These are phyloP conservation scores for Embiotoca jacksoni DNA, from an alignment of 2,113 vertebrate species.

Conservation along the genomic window DNA sequence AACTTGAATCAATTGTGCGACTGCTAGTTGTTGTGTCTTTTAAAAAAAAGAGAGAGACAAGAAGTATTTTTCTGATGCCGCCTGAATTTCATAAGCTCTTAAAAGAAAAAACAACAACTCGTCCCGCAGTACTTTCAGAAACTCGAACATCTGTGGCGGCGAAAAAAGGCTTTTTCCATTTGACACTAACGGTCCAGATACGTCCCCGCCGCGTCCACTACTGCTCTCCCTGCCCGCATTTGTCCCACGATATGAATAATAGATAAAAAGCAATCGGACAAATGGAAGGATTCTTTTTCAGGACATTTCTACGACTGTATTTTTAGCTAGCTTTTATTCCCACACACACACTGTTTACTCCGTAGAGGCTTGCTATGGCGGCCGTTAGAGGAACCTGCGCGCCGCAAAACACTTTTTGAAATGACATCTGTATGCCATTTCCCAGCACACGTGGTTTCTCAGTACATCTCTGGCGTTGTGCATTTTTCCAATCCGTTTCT, in stretches of 20 bases:
- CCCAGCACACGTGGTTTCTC: constrained; percentile 11
- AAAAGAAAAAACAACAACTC: not conserved
- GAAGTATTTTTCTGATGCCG: not conserved
- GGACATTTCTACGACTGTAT: constrained; percentile 73
- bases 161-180: constrained; percentile 19
- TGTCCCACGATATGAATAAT: constrained; percentile 70
- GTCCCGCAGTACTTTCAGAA: not conserved
- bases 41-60: too few relatives aligned
- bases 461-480: constrained; percentile 7
- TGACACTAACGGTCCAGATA: constrained; percentile 21
- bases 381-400: constrained; percentile 52
- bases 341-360: constrained; percentile 45
- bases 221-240: constrained; percentile 31
- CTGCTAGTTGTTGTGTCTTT: too few relatives aligned
- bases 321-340: constrained; percentile 73
- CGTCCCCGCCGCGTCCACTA: constrained; percentile 25
- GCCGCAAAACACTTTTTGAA: constrained; percentile 31
- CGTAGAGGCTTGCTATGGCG: constrained; percentile 11
- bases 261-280: constrained; percentile 71
- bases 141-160: not conserved
- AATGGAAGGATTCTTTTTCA: constrained; percentile 71
- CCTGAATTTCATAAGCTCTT: constrained; percentile 1
- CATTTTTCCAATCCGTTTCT: constrained; percentile 68
- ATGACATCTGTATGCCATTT: constrained; percentile 48
- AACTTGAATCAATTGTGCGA: too few relatives aligned